Conservation (phyloP, 1,140 invertebrate species). For the Idris sp. region DNA sequence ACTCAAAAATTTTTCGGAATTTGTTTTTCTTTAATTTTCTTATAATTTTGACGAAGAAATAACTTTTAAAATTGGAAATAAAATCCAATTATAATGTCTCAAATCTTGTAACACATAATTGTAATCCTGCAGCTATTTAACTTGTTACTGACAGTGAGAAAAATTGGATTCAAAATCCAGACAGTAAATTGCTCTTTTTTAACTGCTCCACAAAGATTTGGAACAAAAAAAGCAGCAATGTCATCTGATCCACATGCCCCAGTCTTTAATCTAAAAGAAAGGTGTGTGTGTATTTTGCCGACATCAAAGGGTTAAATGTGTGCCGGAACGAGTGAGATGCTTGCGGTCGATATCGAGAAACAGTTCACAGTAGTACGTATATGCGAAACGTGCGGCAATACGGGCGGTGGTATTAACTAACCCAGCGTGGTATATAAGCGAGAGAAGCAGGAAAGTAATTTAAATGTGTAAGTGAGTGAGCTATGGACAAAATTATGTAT, state of each 20-base stretch:
- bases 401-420: constrained; percentile 36
- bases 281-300: constrained; percentile 13
- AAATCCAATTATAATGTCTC: too few relatives aligned
- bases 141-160: not conserved
- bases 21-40: too few relatives aligned
- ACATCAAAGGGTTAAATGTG: constrained; percentile 46
- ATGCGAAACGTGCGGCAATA: constrained; percentile 28
- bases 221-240: constrained; percentile 33
- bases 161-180: constrained; percentile 5
- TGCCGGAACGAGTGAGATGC: constrained; percentile 11
- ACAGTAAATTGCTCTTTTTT: constrained; percentile 13
- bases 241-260: constrained; percentile 12
- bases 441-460: too few relatives aligned
- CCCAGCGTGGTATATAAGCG: not conserved
- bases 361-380: constrained; percentile 29
- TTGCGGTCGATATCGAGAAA: constrained; percentile 52
- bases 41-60: too few relatives aligned
- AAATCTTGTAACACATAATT: too few relatives aligned
- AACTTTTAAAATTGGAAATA: too few relatives aligned
- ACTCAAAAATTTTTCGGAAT: too few relatives aligned
- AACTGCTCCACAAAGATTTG: constrained; percentile 4
- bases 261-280: constrained; percentile 41
- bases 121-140: too few relatives aligned
- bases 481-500: constrained; percentile 10
- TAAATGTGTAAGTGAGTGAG: constrained; percentile 2